phyloP scores from a whole-genome alignment of 2,113 vertebrate species.

The Philantomba maxwellii region DNA sequence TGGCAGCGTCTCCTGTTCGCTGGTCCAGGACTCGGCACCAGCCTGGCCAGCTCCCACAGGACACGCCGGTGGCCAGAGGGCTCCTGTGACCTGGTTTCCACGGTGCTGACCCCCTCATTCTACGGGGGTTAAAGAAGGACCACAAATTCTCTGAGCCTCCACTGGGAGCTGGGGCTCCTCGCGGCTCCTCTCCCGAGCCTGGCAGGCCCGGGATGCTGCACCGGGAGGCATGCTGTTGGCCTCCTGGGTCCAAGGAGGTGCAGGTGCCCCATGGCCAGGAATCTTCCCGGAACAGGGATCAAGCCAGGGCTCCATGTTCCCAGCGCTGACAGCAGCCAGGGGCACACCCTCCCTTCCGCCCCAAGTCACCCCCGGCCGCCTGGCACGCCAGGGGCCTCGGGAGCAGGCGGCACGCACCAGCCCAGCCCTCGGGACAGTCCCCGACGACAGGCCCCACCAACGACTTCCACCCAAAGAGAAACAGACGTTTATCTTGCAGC shows the following conservation, averaged over 20 bases:
- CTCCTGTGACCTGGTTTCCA: neutral
- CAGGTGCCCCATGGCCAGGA: neutral
- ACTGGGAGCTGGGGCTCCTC: neutral
- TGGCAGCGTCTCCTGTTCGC: neutral
- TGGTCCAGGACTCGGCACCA: neutral
- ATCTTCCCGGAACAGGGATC: neutral
- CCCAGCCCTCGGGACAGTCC: neutral
- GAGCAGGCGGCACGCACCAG: neutral
- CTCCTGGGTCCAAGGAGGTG: neutral
- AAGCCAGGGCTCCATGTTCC: neutral
- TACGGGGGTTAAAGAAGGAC: neutral
- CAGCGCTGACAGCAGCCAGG: neutral
- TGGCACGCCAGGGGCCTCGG: accelerated
- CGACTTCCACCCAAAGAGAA: neutral
- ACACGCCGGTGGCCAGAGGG: neutral
- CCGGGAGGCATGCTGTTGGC: accelerated
- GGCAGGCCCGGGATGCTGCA: neutral
- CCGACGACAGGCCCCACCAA: accelerated
- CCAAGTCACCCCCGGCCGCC: neutral
- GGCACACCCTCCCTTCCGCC: too few species aligned
- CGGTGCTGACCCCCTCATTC: neutral
- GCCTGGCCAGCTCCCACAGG: neutral
- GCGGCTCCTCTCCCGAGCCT: accelerated
- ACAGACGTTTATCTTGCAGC: neutral
- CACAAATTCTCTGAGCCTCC: neutral